Evolutionary conservation across 1,140 invertebrate species (phyloP), one percentile per base, ranked within the genome.

Genomic region (Subanguina moxae): DNA sequence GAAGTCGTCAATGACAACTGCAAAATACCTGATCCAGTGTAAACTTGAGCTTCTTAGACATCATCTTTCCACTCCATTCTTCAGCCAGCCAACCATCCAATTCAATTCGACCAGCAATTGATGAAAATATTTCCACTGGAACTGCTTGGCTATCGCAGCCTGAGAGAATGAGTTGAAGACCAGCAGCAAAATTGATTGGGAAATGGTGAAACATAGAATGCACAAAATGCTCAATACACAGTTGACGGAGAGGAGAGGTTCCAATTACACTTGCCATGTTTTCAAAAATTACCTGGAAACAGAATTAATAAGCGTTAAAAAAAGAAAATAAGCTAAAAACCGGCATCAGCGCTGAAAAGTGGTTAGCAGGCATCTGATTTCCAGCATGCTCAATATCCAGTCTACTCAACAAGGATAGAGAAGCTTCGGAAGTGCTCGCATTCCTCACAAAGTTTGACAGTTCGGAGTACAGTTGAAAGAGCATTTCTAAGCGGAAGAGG

Each of bases 201-300:
- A 76, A 75, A 46, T 45, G 32, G 58, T 75, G 74, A 15, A 75
- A 76, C 75, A 75, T 73, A 21, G 62, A 48, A 28, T 68, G 57
- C 17, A 63, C 58, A 63, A 76, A 76, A 42, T 75, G 71, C 21
- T 57, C 45, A 13, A 45, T 28, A 45, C 65, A 70, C 11, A 75
- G 42, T 28, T 52, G 21, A 1, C 52, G 25, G 8, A 76, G 62
- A 28, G 57, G 13, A 25, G 45, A 63, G 1, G 1, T 21, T 7
- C 30, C 48, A 7, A 74, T 48, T 25, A 64, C 71, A 28, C 74
- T 74, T 15, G 58, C 65, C 30, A 75, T 42, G 38, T 75, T 75
- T 42, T 75, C 74, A 46, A 74, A 75, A 62, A 76, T 75, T 21
- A 38, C 32, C 32, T 38, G 11, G n/a, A 38, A 38, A 38, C 32